These are phyloP conservation scores for Spilosoma lubricipeda DNA, from an alignment of 2,888 invertebrate species.

Conservation along the genomic window DNA sequence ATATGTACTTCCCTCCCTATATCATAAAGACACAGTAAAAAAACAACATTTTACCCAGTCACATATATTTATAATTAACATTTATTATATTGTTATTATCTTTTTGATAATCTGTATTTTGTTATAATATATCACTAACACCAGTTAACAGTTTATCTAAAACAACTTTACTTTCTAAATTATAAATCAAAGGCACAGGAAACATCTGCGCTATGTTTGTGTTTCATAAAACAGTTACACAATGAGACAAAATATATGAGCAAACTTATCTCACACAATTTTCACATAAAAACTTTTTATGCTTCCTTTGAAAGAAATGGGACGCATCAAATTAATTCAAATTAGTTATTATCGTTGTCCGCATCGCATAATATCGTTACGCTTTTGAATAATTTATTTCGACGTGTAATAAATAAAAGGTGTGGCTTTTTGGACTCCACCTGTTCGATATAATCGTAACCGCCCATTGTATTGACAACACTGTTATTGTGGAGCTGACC, in stretches of 20 bases:
- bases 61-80: constrained; percentile 18
- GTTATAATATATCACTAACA: constrained; percentile 31
- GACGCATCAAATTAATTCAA: constrained; percentile 77
- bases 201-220: constrained; percentile 70
- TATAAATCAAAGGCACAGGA: constrained; percentile 64
- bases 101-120: constrained; percentile 28
- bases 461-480: constrained; percentile 62
- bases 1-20: too few relatives aligned
- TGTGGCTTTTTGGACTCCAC: constrained; percentile 77
- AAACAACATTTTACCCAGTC: too few relatives aligned
- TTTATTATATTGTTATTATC: constrained; percentile 31
- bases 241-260: constrained; percentile 63
- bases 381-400: constrained; percentile 79
- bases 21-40: too few relatives aligned
- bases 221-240: constrained; percentile 61
- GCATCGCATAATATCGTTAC: constrained; percentile 74
- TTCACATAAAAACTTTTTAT: constrained; percentile 69
- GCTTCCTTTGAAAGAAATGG: constrained; percentile 69
- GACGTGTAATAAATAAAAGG: constrained; percentile 75
- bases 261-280: constrained; percentile 60
- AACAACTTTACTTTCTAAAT: constrained; percentile 53
- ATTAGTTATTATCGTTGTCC: constrained; percentile 72
- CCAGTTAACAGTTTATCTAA: constrained; percentile 45
- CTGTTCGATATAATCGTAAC: constrained; percentile 62
- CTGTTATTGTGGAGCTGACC: constrained; percentile 33